A percentile compares a stretch with the other conserved stretches of the same genome.
These are phyloP conservation scores for Lasius platythorax DNA, from an alignment of 2,888 invertebrate genomes.

Conservation along the genomic window DNA sequence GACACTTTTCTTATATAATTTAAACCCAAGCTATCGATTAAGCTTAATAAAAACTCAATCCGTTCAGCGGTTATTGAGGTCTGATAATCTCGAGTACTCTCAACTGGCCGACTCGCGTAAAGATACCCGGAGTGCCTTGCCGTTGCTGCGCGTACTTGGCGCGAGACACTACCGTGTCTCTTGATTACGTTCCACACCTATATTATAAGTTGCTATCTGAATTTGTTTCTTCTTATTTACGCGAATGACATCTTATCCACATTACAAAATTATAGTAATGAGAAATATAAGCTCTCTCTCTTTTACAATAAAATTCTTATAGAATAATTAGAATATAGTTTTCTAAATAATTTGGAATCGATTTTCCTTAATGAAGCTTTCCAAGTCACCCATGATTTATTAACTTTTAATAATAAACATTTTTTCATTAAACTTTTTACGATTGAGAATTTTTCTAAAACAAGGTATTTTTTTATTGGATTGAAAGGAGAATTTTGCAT, in stretches of 20 bases:
- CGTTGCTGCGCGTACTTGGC: too few relatives aligned
- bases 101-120: too few relatives aligned
- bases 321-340: neutral
- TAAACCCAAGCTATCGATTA: too few relatives aligned
- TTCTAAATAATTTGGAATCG: neutral
- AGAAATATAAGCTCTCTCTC: too few relatives aligned
- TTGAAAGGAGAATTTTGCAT: neutral
- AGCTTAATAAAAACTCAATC: too few relatives aligned
- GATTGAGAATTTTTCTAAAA: neutral
- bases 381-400: neutral
- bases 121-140: too few relatives aligned
- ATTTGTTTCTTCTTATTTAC: slow-evolving; percentile 3
- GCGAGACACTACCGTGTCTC: too few relatives aligned
- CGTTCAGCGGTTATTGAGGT: too few relatives aligned
- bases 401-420: neutral
- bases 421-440: neutral
- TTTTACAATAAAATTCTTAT: neutral
- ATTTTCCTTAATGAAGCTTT: neutral
- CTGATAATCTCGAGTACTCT: too few relatives aligned
- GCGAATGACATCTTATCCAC: neutral
- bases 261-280: neutral
- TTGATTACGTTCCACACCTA: slow-evolving; percentile 9
- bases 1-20: too few relatives aligned
- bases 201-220: slow-evolving; percentile 15
- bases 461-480: neutral